Evolutionary conservation across 2,113 vertebrate species (phyloP).

Genomic region (Acrocephalus arundinaceus): DNA sequence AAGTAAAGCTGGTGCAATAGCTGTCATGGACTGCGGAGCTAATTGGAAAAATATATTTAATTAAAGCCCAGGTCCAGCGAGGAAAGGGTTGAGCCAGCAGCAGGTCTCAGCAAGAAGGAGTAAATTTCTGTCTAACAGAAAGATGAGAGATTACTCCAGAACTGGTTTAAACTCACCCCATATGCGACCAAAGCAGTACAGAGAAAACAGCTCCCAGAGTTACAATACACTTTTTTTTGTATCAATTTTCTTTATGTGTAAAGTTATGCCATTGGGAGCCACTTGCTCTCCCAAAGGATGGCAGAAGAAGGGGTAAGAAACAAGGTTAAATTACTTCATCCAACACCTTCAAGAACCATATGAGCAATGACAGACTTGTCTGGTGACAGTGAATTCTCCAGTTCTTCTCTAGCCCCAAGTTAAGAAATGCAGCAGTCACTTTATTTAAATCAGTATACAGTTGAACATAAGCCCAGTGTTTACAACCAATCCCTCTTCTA

Average conservation of each 20-base stretch:
- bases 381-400: background rate
- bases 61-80: background rate
- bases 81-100: background rate
- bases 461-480: conserved; percentile 44
- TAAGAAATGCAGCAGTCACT: conserved; percentile 31
- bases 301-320: background rate
- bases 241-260: background rate
- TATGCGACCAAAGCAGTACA: background rate
- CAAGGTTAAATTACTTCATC: background rate
- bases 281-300: background rate
- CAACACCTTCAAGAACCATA: background rate
- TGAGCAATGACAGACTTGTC: background rate
- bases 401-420: background rate
- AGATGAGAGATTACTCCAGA: background rate
- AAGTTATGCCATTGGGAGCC: background rate
- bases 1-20: background rate
- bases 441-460: conserved; percentile 52
- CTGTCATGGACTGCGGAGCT: background rate
- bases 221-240: background rate
- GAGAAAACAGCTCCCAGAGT: background rate
- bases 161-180: background rate
- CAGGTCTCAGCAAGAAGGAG: background rate
- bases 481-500: conserved; percentile 5
- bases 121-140: background rate
- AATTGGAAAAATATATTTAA: background rate